A percentile compares a stretch with the other conserved stretches of the same genome.
These are phyloP conservation scores for Drosophila cyrtoloma DNA, from an alignment of 2,888 invertebrate species.

Conservation along the genomic window DNA sequence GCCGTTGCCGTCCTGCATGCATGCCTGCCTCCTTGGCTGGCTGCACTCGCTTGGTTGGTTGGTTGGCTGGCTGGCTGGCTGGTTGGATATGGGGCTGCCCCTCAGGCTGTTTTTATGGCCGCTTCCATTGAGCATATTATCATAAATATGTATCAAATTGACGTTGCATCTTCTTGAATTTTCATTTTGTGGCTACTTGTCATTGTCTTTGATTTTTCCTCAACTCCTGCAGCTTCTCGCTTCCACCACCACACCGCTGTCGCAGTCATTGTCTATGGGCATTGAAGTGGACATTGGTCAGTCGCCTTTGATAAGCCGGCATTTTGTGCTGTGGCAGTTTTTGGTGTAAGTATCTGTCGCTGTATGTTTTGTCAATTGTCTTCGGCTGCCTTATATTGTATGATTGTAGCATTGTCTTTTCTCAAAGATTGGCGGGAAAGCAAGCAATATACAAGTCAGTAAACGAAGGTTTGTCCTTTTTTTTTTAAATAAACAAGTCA, in stretches of 20 bases:
- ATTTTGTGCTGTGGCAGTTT: conserved; percentile 58
- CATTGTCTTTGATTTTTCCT: conserved; percentile 80
- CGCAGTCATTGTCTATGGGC: conserved; percentile 66
- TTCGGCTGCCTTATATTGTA: conserved; percentile 40
- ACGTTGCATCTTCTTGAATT: conserved; percentile 81
- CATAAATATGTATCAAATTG: conserved; percentile 79
- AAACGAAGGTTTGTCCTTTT: not conserved
- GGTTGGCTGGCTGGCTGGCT: not conserved
- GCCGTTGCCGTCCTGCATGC: conserved; percentile 16
- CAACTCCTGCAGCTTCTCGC: conserved; percentile 47
- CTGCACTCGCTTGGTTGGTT: conserved; percentile 21
- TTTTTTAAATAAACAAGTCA: conserved; percentile 26
- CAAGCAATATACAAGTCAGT: conserved; percentile 29
- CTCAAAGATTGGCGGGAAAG: conserved; percentile 30
- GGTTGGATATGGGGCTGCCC: conserved; percentile 41
- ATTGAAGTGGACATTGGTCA: conserved; percentile 63
- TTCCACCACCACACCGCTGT: not conserved
- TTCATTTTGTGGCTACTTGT: conserved; percentile 79
- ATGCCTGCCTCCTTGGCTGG: conserved; percentile 13
- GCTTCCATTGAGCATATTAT: conserved; percentile 71
- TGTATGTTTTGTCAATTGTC: conserved; percentile 59
- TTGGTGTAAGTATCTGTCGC: conserved; percentile 59
- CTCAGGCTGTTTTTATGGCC: conserved; percentile 52
- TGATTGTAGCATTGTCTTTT: conserved; percentile 60
- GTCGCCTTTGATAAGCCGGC: conserved; percentile 73